Conservation (phyloP, 2,888 invertebrate species). For the Agrilus mali region DNA sequence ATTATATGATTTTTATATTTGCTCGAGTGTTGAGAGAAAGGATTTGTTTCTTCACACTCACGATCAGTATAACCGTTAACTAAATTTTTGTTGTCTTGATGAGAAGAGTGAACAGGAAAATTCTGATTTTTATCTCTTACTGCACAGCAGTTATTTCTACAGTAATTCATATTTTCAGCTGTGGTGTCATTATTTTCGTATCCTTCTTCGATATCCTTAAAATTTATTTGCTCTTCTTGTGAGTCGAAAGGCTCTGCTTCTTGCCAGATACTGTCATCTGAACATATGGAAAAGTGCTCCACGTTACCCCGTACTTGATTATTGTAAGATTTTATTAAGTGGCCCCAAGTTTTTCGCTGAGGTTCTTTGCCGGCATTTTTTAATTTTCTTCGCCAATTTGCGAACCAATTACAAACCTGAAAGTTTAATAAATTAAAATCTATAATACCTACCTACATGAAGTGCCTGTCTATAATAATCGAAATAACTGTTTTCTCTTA, state of each 20-base stretch:
- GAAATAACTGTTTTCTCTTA: too few species aligned
- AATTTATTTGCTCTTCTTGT: neutral
- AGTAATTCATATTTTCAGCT: neutral
- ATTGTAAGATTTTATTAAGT: conserved; percentile 59
- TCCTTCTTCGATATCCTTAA: neutral
- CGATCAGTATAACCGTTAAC: neutral
- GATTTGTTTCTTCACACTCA: conserved; percentile 26
- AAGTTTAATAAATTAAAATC: neutral
- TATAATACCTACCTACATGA: too few species aligned
- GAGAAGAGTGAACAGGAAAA: conserved; percentile 2
- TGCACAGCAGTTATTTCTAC: conserved; percentile 1
- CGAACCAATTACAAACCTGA: conserved; percentile 70
- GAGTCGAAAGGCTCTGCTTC: conserved; percentile 35
- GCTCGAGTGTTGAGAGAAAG: conserved; percentile 28
- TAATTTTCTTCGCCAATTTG: conserved; percentile 68
- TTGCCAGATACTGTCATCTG: conserved; percentile 69
- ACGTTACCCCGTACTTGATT: conserved; percentile 64
- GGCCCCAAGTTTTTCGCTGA: conserved; percentile 59
- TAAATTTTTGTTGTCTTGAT: conserved; percentile 3
- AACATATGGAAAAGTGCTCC: conserved; percentile 67
- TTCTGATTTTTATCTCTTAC: conserved; percentile 6
- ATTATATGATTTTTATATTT: conserved; percentile 47
- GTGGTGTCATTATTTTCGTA: neutral
- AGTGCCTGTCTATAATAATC: too few species aligned
- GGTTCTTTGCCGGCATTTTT: conserved; percentile 62